Evolutionary conservation across 2,113 vertebrate species (phyloP).

Genomic region (Sterrhoptilus dennistouni): DNA sequence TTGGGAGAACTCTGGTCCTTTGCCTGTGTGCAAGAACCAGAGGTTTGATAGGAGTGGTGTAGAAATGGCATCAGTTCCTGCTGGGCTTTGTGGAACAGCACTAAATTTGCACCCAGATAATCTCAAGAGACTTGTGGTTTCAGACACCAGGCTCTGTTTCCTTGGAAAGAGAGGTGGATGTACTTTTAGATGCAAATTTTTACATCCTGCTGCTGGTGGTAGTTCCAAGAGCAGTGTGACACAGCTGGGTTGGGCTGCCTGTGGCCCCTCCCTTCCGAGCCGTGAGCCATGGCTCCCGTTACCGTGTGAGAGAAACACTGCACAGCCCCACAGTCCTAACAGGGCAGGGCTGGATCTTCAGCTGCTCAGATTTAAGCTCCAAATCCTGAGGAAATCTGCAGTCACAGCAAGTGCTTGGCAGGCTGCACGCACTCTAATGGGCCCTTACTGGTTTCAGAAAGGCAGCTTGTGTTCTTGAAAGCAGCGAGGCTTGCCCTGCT

Average conservation of each 20-base stretch:
- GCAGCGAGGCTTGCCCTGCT: background rate
- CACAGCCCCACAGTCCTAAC: accelerated
- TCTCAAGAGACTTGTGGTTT: background rate
- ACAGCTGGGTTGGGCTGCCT: background rate
- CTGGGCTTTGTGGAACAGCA: background rate
- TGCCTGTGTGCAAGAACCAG: accelerated
- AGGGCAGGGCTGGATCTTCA: background rate
- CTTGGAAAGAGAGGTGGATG: background rate
- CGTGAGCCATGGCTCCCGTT: accelerated
- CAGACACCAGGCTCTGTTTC: background rate
- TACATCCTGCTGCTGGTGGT: accelerated
- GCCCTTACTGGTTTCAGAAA: background rate
- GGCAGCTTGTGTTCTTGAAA: background rate
- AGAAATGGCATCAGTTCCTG: background rate
- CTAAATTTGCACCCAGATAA: background rate
- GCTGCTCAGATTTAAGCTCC: background rate
- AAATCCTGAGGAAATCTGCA: background rate
- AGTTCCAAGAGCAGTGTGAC: background rate
- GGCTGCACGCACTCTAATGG: background rate
- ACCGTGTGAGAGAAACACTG: accelerated
- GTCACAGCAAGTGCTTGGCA: background rate
- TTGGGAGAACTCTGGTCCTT: background rate
- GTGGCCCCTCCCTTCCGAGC: background rate
- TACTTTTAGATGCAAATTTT: background rate
- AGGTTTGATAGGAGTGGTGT: accelerated